A percentile compares a stretch with the other conserved stretches of the same genome.
phyloP scores from a whole-genome alignment of 2,797 vertebrate genomes.

The Arrhamphus sclerolepis region DNA sequence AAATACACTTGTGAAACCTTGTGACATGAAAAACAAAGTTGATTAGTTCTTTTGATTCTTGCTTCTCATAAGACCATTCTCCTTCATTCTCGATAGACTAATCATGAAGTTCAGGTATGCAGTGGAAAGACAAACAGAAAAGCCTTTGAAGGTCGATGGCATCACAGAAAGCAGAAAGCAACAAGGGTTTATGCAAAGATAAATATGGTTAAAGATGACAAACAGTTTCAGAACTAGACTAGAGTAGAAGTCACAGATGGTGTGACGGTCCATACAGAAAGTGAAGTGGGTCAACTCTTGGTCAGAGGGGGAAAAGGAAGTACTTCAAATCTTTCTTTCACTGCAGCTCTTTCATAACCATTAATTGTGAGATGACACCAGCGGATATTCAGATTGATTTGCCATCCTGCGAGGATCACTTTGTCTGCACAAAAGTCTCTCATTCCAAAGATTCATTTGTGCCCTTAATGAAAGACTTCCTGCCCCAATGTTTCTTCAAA shows the following conservation, averaged over 20 bases:
- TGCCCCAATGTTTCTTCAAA: constrained; percentile 64
- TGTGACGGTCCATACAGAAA: constrained; percentile 31
- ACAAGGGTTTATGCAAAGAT: constrained; percentile 50
- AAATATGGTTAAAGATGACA: constrained; percentile 59
- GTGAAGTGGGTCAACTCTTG: constrained; percentile 39
- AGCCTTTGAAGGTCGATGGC: constrained; percentile 52
- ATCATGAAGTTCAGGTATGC: not conserved
- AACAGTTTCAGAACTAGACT: constrained; percentile 60
- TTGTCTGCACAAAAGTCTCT: constrained; percentile 56
- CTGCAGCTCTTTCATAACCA: constrained; percentile 77
- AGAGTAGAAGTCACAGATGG: constrained; percentile 63
- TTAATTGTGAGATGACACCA: constrained; percentile 78
- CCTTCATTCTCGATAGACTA: too few species aligned
- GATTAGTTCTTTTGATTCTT: too few species aligned
- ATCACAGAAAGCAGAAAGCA: constrained; percentile 52
- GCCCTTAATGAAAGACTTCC: constrained; percentile 77
- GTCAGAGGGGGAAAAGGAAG: constrained; percentile 29
- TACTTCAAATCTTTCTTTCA: constrained; percentile 56
- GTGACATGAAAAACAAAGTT: too few species aligned
- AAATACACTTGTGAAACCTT: too few species aligned
- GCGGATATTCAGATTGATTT: constrained; percentile 83
- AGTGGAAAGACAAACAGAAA: constrained; percentile 27
- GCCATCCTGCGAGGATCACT: constrained; percentile 67
- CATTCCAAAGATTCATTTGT: constrained; percentile 75
- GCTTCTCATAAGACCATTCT: too few species aligned